phyloP scores from a whole-genome alignment of 1,140 invertebrate genomes.

The Bathynomus jamesi region DNA sequence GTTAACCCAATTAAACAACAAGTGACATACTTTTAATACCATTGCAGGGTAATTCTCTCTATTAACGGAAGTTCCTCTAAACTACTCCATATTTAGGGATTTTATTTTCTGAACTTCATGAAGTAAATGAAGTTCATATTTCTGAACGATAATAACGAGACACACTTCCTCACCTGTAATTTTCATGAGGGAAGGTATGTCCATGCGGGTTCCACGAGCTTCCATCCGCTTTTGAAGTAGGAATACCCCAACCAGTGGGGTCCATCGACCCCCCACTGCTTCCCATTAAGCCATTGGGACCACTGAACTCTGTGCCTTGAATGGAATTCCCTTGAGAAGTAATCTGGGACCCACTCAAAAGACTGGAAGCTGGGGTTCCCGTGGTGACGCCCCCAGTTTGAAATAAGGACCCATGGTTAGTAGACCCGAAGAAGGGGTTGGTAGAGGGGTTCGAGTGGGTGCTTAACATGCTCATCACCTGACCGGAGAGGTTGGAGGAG shows the following conservation, averaged over 20 bases:
- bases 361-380: not conserved
- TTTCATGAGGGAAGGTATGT: not conserved
- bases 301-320: not conserved
- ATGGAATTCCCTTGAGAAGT: not conserved
- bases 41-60: too few species aligned
- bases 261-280: not conserved
- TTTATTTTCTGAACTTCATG: too few species aligned
- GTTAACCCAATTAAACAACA: too few species aligned
- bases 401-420: not conserved
- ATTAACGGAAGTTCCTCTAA: too few species aligned
- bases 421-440: not conserved
- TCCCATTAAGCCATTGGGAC: not conserved
- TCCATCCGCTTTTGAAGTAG: not conserved
- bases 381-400: not conserved
- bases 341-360: not conserved
- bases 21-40: too few species aligned
- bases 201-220: not conserved
- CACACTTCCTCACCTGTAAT: not conserved
- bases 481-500: not conserved
- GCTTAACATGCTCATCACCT: not conserved
- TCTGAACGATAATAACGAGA: too few species aligned
- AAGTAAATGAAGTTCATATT: too few species aligned
- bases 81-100: too few species aligned
- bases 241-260: not conserved
- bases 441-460: not conserved